Conservation (phyloP, 2,113 vertebrate species). For the Garra rufa region DNA sequence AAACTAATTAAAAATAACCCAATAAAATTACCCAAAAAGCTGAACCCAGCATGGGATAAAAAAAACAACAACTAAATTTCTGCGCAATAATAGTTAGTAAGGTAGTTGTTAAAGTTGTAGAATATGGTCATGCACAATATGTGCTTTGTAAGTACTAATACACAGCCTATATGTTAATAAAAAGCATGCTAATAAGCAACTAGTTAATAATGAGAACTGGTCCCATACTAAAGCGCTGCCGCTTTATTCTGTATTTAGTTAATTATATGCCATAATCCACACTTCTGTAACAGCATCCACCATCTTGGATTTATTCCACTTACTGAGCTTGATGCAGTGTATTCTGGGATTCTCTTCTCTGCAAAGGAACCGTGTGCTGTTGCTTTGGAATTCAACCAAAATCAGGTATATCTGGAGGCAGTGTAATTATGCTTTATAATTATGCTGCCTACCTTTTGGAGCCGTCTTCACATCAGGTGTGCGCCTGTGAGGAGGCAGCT, state of each 20-base stretch:
- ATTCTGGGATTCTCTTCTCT: not conserved
- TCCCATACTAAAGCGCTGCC: no score
- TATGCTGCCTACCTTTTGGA: constrained; percentile 20
- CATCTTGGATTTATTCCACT: not conserved
- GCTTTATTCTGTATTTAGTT: not conserved
- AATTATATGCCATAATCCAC: not conserved
- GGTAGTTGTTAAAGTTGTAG: no score
- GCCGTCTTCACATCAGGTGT: not conserved
- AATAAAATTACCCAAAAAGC: no score
- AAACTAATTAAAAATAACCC: no score
- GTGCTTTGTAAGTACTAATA: no score
- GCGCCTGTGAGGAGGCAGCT: not conserved
- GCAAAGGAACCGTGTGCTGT: not conserved
- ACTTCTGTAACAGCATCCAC: not conserved
- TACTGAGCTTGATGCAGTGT: not conserved
- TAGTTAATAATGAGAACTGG: no score
- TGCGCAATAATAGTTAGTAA: no score
- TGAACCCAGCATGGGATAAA: no score
- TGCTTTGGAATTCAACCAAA: not conserved
- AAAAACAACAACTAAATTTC: no score
- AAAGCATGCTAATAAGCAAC: no score
- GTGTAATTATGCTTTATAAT: constrained; percentile 24
- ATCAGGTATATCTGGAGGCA: constrained; percentile 7
- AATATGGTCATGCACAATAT: no score
- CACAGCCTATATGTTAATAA: no score